phyloP scores from a whole-genome alignment of 2,113 vertebrate genomes.

The Marcusenius ussheri region DNA sequence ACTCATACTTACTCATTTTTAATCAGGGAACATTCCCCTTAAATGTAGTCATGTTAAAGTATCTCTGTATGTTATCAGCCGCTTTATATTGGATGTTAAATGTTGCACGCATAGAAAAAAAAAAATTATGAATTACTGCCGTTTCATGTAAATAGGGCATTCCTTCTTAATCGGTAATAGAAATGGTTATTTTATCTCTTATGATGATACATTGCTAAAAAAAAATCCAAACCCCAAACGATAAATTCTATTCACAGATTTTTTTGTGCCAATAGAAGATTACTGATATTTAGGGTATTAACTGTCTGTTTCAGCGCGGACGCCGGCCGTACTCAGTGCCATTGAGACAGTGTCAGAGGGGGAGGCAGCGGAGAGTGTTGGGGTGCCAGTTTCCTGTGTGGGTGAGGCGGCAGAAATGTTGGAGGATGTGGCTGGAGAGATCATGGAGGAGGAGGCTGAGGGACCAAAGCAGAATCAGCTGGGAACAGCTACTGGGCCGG shows the following conservation, averaged over 20 bases:
- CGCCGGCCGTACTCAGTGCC: background rate
- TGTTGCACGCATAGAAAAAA: background rate
- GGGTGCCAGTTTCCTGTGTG: conserved; percentile 44
- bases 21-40: background rate
- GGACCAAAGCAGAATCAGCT: background rate
- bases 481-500: background rate
- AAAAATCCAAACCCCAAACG: background rate
- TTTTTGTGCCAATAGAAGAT: conserved; percentile 17
- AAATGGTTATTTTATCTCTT: background rate
- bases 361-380: background rate
- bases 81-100: background rate
- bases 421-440: background rate
- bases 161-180: background rate
- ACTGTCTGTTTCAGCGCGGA: conserved; percentile 58
- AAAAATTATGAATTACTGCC: background rate
- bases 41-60: background rate
- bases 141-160: background rate
- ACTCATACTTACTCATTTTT: background rate
- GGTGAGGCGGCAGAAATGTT: conserved; percentile 18
- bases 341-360: background rate
- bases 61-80: background rate
- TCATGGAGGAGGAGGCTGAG: background rate
- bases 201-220: background rate
- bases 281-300: conserved; percentile 47
- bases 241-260: background rate